Percentiles rank a stretch among this genome's conserved stretches.
These are phyloP conservation scores for Aromia moschata DNA, from an alignment of 2,888 invertebrate species.

Conservation along the genomic window DNA sequence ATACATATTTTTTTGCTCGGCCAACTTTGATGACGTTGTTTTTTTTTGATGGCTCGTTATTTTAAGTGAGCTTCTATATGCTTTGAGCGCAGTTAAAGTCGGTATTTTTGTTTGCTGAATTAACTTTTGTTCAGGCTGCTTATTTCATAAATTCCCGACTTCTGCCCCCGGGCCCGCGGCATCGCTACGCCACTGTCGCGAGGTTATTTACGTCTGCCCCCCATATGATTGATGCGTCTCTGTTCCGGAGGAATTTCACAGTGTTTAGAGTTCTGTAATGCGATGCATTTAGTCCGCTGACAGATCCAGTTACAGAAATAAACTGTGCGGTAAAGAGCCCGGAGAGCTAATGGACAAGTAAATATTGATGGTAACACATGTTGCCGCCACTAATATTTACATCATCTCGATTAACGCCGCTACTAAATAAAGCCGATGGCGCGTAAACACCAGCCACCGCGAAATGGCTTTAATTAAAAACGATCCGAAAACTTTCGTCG, in stretches of 20 bases:
- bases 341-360: conserved; percentile 44
- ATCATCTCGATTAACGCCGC: conserved; percentile 37
- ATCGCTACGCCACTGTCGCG: too few relatives aligned
- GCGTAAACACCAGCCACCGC: conserved; percentile 21
- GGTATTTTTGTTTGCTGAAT: too few relatives aligned
- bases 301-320: conserved; percentile 51
- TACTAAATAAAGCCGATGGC: conserved; percentile 26
- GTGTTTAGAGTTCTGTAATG: conserved; percentile 50
- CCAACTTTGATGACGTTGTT: too few relatives aligned
- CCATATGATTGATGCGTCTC: conserved; percentile 44
- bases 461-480: conserved; percentile 7
- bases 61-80: too few relatives aligned
- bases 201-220: conserved; percentile 40
- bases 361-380: conserved; percentile 45
- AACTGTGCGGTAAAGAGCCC: conserved; percentile 37
- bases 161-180: too few relatives aligned
- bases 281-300: conserved; percentile 52
- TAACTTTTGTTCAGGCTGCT: too few relatives aligned
- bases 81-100: too few relatives aligned
- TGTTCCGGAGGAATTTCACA: conserved; percentile 42
- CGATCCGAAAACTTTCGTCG: neutral
- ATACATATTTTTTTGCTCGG: too few relatives aligned
- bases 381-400: conserved; percentile 43
- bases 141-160: too few relatives aligned
- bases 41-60: too few relatives aligned